These are phyloP conservation scores for Leptogaster cylindrica DNA, from an alignment of 2,888 invertebrate genomes.

Conservation along the genomic window DNA sequence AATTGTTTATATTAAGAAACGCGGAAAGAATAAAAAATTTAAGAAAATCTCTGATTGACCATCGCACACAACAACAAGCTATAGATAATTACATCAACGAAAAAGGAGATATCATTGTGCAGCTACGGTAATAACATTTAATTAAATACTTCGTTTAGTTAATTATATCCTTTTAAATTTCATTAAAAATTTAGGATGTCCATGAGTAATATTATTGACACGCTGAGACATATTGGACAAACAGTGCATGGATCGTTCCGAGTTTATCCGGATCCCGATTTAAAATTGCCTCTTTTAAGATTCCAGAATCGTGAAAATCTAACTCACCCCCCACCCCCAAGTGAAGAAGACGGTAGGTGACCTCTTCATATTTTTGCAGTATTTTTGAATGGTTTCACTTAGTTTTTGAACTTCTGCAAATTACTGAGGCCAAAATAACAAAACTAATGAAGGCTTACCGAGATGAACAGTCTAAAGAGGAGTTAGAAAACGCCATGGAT, in stretches of 20 bases:
- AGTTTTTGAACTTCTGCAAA: slow-evolving; percentile 44
- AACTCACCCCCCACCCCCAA: slow-evolving; percentile 55
- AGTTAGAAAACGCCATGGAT: slow-evolving; percentile 46
- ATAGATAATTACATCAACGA: slow-evolving; percentile 52
- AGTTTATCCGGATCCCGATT: slow-evolving; percentile 55
- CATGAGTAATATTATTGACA: slow-evolving; percentile 51
- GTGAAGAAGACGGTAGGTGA: slow-evolving; percentile 56
- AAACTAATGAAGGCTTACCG: slow-evolving; percentile 41
- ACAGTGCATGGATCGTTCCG: slow-evolving; percentile 48
- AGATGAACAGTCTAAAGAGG: slow-evolving; percentile 11
- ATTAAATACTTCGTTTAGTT: neutral
- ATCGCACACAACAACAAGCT: slow-evolving; percentile 50
- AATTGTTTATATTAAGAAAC: too few species aligned
- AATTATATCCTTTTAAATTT: neutral
- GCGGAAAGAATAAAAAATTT: slow-evolving; percentile 53
- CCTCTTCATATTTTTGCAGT: slow-evolving; percentile 1
- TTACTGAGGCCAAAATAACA: slow-evolving; percentile 36
- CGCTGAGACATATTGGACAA: slow-evolving; percentile 56
- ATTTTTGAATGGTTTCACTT: neutral
- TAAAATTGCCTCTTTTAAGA: slow-evolving; percentile 57
- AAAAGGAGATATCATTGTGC: slow-evolving; percentile 54
- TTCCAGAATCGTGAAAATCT: slow-evolving; percentile 56
- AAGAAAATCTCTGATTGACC: slow-evolving; percentile 48
- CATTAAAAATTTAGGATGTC: slow-evolving; percentile 31
- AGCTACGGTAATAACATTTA: slow-evolving; percentile 55